These are phyloP conservation scores for Palaemon carinicauda DNA, from an alignment of 1,140 invertebrate genomes.

Conservation along the genomic window DNA sequence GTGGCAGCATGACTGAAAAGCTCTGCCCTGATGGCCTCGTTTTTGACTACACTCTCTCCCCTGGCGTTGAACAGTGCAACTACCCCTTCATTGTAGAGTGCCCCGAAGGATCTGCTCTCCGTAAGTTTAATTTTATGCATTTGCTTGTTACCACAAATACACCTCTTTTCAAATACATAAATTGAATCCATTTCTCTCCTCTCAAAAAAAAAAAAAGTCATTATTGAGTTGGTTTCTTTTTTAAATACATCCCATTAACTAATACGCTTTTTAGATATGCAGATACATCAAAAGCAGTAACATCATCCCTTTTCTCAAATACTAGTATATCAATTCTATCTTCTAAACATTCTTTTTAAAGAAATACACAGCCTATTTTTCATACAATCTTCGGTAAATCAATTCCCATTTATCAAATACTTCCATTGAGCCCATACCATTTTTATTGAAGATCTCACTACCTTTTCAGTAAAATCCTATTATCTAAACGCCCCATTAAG, in stretches of 20 bases:
- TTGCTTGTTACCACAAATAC: neutral
- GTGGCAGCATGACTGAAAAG: constrained; percentile 74
- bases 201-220: no score
- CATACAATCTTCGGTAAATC: no score
- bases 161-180: neutral
- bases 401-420: neutral
- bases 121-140: constrained; percentile 73
- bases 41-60: constrained; percentile 76
- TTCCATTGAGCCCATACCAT: neutral
- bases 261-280: no score
- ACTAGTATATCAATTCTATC: no score
- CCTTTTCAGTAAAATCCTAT: neutral
- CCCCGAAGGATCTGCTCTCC: constrained; percentile 75
- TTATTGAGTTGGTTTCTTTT: no score
- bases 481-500: neutral
- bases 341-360: no score
- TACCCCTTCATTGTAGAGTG: constrained; percentile 83
- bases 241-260: no score
- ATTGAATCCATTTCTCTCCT: no score
- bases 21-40: constrained; percentile 84
- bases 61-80: constrained; percentile 79
- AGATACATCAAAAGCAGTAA: no score
- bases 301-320: no score
- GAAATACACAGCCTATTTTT: no score
- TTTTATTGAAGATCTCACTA: no score